Evolutionary conservation across 1,140 invertebrate genomes (phyloP), one percentile per base, ranked within the genome.

Genomic region (Batillaria attramentaria): DNA sequence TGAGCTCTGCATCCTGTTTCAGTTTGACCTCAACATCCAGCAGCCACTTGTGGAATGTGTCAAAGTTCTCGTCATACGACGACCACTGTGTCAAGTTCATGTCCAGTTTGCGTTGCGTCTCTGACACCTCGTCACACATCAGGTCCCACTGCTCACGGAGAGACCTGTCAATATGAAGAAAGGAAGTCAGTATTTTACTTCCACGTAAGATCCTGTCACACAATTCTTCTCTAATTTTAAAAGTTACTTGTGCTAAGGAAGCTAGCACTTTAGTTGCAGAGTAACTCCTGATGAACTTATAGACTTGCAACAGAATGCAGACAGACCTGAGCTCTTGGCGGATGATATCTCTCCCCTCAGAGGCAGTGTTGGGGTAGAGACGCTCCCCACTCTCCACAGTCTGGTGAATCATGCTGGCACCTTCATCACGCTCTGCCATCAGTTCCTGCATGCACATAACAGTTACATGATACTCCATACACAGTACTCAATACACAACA

Each of bases 41-140:
- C 1, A 98, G 89, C 97, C 97, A 99, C 88, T 96, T 95, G 0
- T 96, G 97, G 24, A 98, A 90, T 89, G 98, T 95, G 88, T 98
- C 97, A 82, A 84, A 88, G 81, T 86, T 90, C 43, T 90, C 89
- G 77, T 89, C 89, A 79, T 87, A 90, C 2, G 88, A 84, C 10
- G 86, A 85, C 90, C 89, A 89, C 72, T 90, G 88, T 81, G 95
- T 92, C 0, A 98, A 91, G 87, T 96, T 98, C 75, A 96, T 95
- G 88, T 98, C 97, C 31, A 98, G 91, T 88, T 95, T 95, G 72
- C 95, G 94, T 35, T 94, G 94, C 6, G 95, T 94, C 82, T 98
- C 97, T 2, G 94, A 94, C 81, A 97, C 95, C 66, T 93, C 93
- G 85, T 98, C 97, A 83, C 86, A 84, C n/a, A 87, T 85, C 20